A percentile compares a stretch with the other conserved stretches of the same genome.
Conservation (phyloP, 2,113 vertebrate species). For the Psittacula cyanocephala region DNA sequence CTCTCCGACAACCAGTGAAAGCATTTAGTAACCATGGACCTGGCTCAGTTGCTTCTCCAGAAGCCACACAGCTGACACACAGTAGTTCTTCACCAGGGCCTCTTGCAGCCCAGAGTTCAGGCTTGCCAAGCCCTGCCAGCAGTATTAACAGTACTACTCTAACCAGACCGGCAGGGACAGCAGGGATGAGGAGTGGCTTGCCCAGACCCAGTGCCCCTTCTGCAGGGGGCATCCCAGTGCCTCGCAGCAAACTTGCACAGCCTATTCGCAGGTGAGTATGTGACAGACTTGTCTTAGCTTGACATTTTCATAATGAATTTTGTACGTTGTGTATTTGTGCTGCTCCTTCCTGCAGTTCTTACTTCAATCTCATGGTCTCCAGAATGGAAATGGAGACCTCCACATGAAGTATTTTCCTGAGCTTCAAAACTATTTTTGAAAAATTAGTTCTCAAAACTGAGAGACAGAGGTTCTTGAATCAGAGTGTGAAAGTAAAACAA, state of each 20-base stretch:
- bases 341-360: neutral
- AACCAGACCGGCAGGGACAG: slow-evolving; percentile 83
- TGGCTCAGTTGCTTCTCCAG: slow-evolving; percentile 67
- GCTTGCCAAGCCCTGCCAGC: slow-evolving; percentile 70
- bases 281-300: neutral
- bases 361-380: neutral
- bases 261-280: slow-evolving; percentile 90
- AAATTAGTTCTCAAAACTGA: neutral
- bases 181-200: slow-evolving; percentile 84
- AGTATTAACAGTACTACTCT: slow-evolving; percentile 82
- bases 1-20: slow-evolving; percentile 93
- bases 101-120: slow-evolving; percentile 66
- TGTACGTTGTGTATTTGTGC: neutral
- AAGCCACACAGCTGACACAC: slow-evolving; percentile 71
- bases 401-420: neutral
- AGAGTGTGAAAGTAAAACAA: neutral
- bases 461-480: neutral
- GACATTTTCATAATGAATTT: neutral
- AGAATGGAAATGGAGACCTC: neutral
- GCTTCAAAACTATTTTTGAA: neutral
- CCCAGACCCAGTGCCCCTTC: slow-evolving; percentile 89
- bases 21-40: slow-evolving; percentile 84
- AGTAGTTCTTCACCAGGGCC: slow-evolving; percentile 75
- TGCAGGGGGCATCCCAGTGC: slow-evolving; percentile 88
- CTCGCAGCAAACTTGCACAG: slow-evolving; percentile 96